These are phyloP conservation scores for Heteromurus nitidus DNA, from an alignment of 2,888 invertebrate species.

Conservation along the genomic window DNA sequence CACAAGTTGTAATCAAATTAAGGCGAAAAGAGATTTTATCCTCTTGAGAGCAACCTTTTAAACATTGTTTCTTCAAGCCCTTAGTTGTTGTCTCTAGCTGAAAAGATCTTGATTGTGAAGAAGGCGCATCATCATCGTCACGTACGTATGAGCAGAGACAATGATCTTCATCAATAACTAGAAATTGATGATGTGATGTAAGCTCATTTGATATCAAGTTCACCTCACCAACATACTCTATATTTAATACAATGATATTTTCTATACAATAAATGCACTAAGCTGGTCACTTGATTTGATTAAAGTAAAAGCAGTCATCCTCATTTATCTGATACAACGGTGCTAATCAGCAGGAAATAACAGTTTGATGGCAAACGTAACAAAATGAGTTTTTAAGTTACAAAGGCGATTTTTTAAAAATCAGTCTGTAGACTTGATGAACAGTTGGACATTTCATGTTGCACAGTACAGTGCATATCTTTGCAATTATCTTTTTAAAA, in stretches of 20 bases:
- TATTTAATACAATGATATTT: neutral
- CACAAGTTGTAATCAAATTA: slow-evolving; percentile 26
- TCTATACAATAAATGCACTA: neutral
- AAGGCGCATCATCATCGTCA: slow-evolving; percentile 22
- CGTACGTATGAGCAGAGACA: slow-evolving; percentile 39
- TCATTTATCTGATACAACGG: no score
- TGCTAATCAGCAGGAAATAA: no score
- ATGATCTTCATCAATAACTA: slow-evolving; percentile 47
- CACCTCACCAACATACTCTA: neutral
- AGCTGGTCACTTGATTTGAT: neutral
- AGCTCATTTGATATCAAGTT: neutral
- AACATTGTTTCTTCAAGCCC: neutral
- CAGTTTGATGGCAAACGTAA: no score
- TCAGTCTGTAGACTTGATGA: no score
- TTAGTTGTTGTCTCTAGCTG: neutral
- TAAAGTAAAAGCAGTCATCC: neutral
- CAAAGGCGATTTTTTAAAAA: no score
- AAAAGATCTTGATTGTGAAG: slow-evolving; percentile 27
- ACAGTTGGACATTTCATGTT: no score
- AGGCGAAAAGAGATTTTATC: slow-evolving; percentile 20
- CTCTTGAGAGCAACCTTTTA: slow-evolving; percentile 1
- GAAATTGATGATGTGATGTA: slow-evolving; percentile 34
- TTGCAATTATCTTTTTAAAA: no score
- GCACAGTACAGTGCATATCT: no score
- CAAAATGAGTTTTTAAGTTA: no score